Evolutionary conservation across 2,113 vertebrate genomes (phyloP), one percentile per base, ranked within the genome.

Genomic region (Tretioscincus oriximinensis): DNA sequence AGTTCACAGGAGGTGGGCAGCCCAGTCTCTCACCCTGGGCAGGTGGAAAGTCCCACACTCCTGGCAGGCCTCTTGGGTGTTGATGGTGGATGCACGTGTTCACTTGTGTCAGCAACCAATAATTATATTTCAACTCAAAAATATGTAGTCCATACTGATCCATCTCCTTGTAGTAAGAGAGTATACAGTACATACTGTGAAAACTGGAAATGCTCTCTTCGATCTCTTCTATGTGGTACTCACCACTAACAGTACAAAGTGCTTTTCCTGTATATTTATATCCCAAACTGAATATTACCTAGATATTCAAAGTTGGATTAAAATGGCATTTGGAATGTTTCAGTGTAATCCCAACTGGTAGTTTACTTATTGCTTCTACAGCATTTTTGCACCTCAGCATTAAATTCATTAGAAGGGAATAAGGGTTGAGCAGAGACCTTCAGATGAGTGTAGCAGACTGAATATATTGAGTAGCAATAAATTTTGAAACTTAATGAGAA

Each of bases 361-460:
- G 21, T 47, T 64, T 51, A 69, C 29, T 81, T 81, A 68, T 10
- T 21, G 49, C 73, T 81, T 41, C 72, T 60, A 68, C 26, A 81
- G 31, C 51, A 69, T n/a, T 70, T 70, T 82, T 82, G 35, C 35
- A 29, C 54, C 60, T 78, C 20, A 60, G 67, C 45, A 70, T 61
- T 60, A 79, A 79, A 61, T 16, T n/a, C 66, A 63, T 31, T 70
- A 63, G 51, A 47, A 67, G 65, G 35, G 51, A 45, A 47, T 54
- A 61, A 61, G 65, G 35, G 20, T 63, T 29, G 51, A 76, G 65
- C 21, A 61, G 66, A 76, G 66, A 47, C 29, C 24, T 45, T 31
- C 54, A 9, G 64, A 60, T 76, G 66, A 76, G 58, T 76, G 65
- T 68, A 31, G 4, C 54, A 47, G 41, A 61, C 35, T 76, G 54